A percentile compares a stretch with the other conserved stretches of the same genome.
Evolutionary conservation across 1,140 invertebrate species (phyloP).

Genomic region (Cheumatopsyche charites): DNA sequence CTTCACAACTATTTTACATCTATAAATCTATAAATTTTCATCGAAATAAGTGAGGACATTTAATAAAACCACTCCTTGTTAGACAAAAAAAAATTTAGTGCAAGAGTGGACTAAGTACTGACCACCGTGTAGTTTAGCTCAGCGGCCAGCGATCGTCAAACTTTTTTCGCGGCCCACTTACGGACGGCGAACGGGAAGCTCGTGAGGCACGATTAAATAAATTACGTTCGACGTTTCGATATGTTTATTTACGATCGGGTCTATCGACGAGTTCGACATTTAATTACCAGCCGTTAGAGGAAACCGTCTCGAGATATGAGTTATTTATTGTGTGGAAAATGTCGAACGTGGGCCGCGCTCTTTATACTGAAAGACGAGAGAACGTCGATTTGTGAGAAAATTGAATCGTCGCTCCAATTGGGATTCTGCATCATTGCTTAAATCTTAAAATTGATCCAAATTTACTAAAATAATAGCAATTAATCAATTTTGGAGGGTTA

Average conservation of each 20-base stretch:
- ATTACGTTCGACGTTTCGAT: constrained; percentile 28
- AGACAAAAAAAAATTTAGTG: too few relatives aligned
- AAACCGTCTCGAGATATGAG: too few relatives aligned
- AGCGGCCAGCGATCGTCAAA: background rate
- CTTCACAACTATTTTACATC: too few relatives aligned
- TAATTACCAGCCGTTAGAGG: background rate
- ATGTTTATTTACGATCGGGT: constrained; percentile 25
- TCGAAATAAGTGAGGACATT: too few relatives aligned
- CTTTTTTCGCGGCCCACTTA: constrained; percentile 5
- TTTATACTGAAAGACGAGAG: background rate
- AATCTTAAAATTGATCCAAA: too few relatives aligned
- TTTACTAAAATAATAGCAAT: too few relatives aligned
- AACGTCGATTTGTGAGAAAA: background rate
- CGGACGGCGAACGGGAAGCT: background rate
- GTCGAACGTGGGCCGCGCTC: background rate
- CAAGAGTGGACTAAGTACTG: too few relatives aligned
- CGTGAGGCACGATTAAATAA: constrained; percentile 30
- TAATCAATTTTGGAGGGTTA: too few relatives aligned
- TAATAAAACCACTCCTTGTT: too few relatives aligned
- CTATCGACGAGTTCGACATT: constrained; percentile 9
- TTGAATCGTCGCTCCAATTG: constrained; percentile 1
- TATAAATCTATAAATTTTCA: too few relatives aligned
- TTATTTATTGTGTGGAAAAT: too few relatives aligned
- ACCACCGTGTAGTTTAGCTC: too few relatives aligned
- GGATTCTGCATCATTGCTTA: background rate